A percentile compares a stretch with the other conserved stretches of the same genome.
Evolutionary conservation across 2,888 invertebrate genomes (phyloP).

Genomic region (Operophtera brumata): DNA sequence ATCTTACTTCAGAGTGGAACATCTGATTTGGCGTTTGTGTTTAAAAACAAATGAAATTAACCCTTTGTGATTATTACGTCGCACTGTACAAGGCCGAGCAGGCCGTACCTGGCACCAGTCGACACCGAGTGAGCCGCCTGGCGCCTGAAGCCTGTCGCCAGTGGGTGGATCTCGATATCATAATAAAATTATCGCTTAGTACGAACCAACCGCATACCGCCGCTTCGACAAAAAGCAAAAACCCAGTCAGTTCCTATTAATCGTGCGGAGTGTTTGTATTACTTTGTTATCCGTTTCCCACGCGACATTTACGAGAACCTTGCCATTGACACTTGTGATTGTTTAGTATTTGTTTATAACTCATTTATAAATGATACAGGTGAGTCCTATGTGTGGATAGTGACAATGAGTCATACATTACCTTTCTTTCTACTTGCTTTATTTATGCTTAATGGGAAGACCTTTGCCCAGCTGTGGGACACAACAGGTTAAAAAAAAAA

Average conservation of each 20-base stretch:
- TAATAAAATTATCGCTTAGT: constrained; percentile 49
- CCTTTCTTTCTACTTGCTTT: constrained; percentile 11
- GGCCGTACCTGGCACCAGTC: constrained; percentile 69
- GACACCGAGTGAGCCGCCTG: constrained; percentile 41
- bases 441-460: neutral
- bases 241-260: constrained; percentile 12
- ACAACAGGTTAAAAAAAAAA: too few species aligned
- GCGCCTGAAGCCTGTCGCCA: constrained; percentile 44
- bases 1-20: neutral
- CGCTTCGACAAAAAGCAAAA: neutral
- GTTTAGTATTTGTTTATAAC: constrained; percentile 19
- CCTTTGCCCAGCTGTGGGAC: too few species aligned
- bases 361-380: constrained; percentile 11
- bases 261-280: constrained; percentile 5
- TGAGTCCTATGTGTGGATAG: constrained; percentile 22
- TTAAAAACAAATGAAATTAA: constrained; percentile 34
- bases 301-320: constrained; percentile 27
- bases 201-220: constrained; percentile 1
- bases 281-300: constrained; percentile 22
- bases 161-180: constrained; percentile 68
- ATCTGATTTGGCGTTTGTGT: constrained; percentile 2
- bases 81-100: constrained; percentile 71
- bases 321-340: constrained; percentile 37
- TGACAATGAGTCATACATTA: constrained; percentile 29
- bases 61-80: constrained; percentile 48